Base-by-base conservation (phyloP, 2,888 invertebrate genomes). In the Druceiella hillmani region DNA sequence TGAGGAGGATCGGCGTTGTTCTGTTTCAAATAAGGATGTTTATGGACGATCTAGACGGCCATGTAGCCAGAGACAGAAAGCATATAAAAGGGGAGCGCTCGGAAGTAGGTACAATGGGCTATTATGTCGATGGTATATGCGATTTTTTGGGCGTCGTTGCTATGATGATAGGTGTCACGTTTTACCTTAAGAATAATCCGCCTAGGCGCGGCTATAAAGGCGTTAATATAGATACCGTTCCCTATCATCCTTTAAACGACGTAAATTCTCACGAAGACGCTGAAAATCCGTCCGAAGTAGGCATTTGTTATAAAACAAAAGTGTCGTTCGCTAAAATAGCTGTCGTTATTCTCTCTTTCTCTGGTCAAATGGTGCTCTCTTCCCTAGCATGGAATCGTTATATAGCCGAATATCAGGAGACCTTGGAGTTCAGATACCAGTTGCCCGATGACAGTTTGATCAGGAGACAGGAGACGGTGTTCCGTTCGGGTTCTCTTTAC, bases 381-480 rank as follows among this genome's bases (percentile, higher is more conserved):
- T 87, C 87, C 0, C 65, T 83, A 36, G 81, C 83, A 5, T 90
- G 90, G 90, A 89, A 90, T 64, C 76, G 87, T 16, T 88, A 87
- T 52, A 87, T 90, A 50, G 82, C 82, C 31, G 61, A 83, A 3
- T 90, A 87, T 55, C 87, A 88, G 51, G 79, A 85, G 50, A 62
- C 87, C 52, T 57, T 90, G 17, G 88, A 89, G 54, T 75, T 77
- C 16, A 75, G 75, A 38, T 63, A 69, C 46, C 68, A 69, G 2
- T 46, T 49, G n/a, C 44, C 56, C 0, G 67, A 67, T n/a, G 66
- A 72, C 10, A 66, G 69, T 16, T 66, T 79, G 44, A 61, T 65
- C 22, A 57, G 62, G 29, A 66, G 76, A 27, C 78, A 78, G 57
- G 75, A 76, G 47, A 59, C 63, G 17, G 72, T 81, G 31, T 81